phyloP scores from a whole-genome alignment of 2,797 vertebrate species.

The Mycteria americana region DNA sequence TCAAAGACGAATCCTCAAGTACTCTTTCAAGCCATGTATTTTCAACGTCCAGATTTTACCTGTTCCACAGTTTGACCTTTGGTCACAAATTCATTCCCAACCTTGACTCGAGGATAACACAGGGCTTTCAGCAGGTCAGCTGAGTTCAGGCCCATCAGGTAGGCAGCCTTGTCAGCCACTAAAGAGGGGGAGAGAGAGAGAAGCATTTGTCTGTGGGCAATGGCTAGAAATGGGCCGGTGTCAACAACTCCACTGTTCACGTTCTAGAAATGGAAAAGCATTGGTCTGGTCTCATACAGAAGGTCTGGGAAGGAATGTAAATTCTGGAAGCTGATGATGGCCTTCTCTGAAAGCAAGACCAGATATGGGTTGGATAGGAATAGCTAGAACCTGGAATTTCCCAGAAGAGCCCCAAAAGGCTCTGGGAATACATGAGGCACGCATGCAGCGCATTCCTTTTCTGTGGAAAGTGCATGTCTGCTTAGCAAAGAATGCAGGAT shows the following conservation, averaged over 20 bases:
- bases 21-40: not conserved
- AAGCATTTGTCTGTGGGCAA: not conserved
- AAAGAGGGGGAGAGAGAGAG: not conserved
- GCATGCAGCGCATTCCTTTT: not conserved
- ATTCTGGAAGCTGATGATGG: not conserved
- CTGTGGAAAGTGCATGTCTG: not conserved
- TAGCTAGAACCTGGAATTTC: not conserved
- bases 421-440: not conserved
- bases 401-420: not conserved
- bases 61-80: conserved; percentile 83
- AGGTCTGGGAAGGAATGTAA: not conserved
- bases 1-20: rapidly evolving
- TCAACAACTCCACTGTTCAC: not conserved
- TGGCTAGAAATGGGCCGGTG: no score
- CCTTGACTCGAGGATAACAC: conserved; percentile 84
- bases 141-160: conserved; percentile 82
- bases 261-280: not conserved
- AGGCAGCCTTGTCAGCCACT: conserved; percentile 86
- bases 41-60: conserved; percentile 46
- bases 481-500: not conserved
- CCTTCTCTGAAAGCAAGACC: not conserved
- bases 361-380: not conserved
- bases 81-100: conserved; percentile 84
- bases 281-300: not conserved
- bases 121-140: conserved; percentile 83